Percentiles rank a stretch among this genome's conserved stretches.
Evolutionary conservation across 2,888 invertebrate species (phyloP).

Genomic region (Drosophila prostipennis): DNA sequence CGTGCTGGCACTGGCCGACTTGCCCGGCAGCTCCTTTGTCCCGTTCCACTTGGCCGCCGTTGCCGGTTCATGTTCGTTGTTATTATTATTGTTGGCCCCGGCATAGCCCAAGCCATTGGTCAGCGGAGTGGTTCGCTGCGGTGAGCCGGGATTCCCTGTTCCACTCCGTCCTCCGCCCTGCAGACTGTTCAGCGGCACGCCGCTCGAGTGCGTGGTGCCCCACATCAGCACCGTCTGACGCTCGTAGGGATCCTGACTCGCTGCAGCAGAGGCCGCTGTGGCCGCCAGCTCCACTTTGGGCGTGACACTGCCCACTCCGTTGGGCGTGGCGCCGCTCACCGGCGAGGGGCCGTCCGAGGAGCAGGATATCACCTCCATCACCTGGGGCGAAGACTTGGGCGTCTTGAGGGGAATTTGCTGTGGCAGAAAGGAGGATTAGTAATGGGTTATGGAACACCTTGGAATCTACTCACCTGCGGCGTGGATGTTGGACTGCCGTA

Average conservation of each 20-base stretch:
- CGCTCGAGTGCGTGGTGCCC: conserved; percentile 87
- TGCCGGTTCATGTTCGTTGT: conserved; percentile 67
- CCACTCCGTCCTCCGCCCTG: conserved; percentile 67
- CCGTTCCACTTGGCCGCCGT: conserved; percentile 80
- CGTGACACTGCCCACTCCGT: conserved; percentile 70
- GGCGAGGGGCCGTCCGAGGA: conserved; percentile 84
- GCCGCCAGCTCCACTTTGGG: conserved; percentile 82
- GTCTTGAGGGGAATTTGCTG: conserved; percentile 83
- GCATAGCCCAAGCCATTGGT: conserved; percentile 81
- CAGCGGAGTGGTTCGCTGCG: conserved; percentile 82
- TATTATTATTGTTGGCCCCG: conserved; percentile 70
- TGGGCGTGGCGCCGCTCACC: conserved; percentile 70
- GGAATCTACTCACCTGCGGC: conserved; percentile 72
- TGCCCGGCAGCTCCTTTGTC: conserved; percentile 65
- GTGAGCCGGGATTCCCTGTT: conserved; percentile 61
- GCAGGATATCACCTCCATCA: conserved; percentile 84
- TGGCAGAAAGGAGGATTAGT: conserved; percentile 13
- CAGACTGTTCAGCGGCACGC: conserved; percentile 83
- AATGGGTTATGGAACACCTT: neutral
- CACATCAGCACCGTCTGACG: conserved; percentile 97
- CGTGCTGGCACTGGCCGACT: conserved; percentile 66
- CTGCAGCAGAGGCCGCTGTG: conserved; percentile 35
- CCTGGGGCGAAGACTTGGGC: conserved; percentile 84
- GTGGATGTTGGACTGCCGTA: conserved; percentile 84
- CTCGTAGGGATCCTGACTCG: conserved; percentile 83